These are phyloP conservation scores for Apodemia duryi DNA, from an alignment of 2,888 invertebrate genomes.

Conservation along the genomic window DNA sequence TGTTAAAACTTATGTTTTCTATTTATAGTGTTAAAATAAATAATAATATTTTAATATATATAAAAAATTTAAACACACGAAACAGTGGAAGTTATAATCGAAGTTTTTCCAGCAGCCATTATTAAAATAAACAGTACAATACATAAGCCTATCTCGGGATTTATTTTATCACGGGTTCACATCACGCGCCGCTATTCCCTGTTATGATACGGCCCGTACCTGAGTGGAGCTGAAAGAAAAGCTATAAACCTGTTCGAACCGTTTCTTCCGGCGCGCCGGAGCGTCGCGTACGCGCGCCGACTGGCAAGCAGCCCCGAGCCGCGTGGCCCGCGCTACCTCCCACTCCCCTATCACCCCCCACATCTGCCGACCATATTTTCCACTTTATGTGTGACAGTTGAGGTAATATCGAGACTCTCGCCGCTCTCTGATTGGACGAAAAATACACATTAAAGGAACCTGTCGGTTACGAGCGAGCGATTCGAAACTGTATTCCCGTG, in stretches of 20 bases:
- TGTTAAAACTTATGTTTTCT: too few species aligned
- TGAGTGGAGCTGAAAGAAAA: conserved; percentile 80
- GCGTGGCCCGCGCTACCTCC: conserved; percentile 36
- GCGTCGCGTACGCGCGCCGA: conserved; percentile 74
- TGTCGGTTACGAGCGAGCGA: conserved; percentile 76
- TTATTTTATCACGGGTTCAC: conserved; percentile 80
- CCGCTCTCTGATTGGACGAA: conserved; percentile 80
- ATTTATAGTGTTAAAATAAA: too few species aligned
- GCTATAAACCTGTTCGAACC: conserved; percentile 78
- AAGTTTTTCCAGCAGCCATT: conserved; percentile 75
- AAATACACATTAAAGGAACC: conserved; percentile 81
- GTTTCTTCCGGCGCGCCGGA: conserved; percentile 74
- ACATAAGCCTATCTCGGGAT: conserved; percentile 80
- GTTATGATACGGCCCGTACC: conserved; percentile 80
- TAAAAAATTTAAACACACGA: conserved; percentile 30
- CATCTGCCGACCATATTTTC: conserved; percentile 80
- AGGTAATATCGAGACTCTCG: conserved; percentile 81
- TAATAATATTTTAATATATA: conserved; percentile 10
- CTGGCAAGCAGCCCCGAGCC: conserved; percentile 52
- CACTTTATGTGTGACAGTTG: conserved; percentile 82
- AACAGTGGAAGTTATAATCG: conserved; percentile 65
- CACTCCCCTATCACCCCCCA: conserved; percentile 53
- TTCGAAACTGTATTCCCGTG: conserved; percentile 79
- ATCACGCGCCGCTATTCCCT: conserved; percentile 79
- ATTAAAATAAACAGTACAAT: conserved; percentile 80